Conservation (phyloP, 2,113 vertebrate species). For the Podilymbus podiceps region DNA sequence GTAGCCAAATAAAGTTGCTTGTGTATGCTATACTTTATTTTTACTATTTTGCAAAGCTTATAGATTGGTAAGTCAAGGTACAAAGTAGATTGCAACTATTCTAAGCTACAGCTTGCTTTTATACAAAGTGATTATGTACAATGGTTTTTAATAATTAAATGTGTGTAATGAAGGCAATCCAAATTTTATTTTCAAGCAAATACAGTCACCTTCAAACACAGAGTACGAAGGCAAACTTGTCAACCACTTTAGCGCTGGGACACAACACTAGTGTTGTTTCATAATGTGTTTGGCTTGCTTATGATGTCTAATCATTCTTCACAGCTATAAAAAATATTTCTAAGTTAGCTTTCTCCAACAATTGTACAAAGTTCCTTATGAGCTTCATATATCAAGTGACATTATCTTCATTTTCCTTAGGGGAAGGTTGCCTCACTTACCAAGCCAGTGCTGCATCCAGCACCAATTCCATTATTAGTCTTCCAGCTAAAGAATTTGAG, state of each 20-base stretch:
- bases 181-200: not conserved
- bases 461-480: not conserved
- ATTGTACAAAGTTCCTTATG: not conserved
- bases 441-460: not conserved
- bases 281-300: not conserved
- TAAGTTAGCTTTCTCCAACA: not conserved
- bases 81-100: not conserved
- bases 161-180: not conserved
- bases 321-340: not conserved
- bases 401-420: not conserved
- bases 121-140: not conserved
- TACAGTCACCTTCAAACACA: not conserved
- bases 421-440: not conserved
- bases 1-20: not conserved
- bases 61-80: not conserved
- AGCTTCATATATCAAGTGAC: not conserved
- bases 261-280: not conserved
- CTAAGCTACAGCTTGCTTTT: not conserved
- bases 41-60: not conserved
- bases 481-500: not conserved
- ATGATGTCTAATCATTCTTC: not conserved
- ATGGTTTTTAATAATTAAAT: not conserved
- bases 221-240: not conserved
- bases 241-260: not conserved
- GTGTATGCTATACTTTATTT: not conserved